Evolutionary conservation across 2,113 vertebrate genomes (phyloP).

Genomic region (Cinclus mexicanus): DNA sequence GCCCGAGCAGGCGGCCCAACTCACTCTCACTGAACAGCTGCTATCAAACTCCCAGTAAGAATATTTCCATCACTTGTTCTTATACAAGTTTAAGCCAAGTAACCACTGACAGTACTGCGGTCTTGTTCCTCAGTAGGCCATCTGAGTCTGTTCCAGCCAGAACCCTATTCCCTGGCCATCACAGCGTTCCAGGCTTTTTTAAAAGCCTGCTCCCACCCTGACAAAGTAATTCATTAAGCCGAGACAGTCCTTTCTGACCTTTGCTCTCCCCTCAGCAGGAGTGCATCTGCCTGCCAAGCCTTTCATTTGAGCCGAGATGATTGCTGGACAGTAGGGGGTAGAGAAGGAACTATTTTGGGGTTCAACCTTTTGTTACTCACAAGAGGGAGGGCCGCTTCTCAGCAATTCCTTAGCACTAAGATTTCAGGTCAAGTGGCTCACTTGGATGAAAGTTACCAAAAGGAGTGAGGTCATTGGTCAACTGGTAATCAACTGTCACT

Average conservation of each 20-base stretch:
- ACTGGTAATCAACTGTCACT: background rate
- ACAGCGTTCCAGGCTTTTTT: background rate
- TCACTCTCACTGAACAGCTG: background rate
- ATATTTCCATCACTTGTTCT: background rate
- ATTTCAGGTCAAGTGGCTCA: background rate
- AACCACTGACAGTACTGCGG: background rate
- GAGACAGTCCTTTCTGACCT: slow-evolving; percentile 14
- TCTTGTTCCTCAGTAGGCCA: background rate
- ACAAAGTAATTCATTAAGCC: slow-evolving; percentile 52
- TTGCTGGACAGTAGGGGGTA: background rate
- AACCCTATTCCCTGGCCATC: background rate
- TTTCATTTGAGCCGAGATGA: background rate
- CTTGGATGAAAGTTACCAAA: background rate
- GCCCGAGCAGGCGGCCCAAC: background rate
- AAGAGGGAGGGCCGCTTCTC: background rate
- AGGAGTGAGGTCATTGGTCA: background rate
- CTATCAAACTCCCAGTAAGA: background rate
- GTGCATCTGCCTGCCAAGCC: background rate
- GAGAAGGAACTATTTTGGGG: background rate
- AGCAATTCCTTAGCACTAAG: background rate
- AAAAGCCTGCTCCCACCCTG: background rate
- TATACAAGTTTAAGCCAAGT: background rate
- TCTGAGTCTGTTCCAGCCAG: background rate
- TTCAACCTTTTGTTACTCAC: background rate
- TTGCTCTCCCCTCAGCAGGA: background rate